phyloP scores from a whole-genome alignment of 2,888 invertebrate species.

The Alloplasta piceator region DNA sequence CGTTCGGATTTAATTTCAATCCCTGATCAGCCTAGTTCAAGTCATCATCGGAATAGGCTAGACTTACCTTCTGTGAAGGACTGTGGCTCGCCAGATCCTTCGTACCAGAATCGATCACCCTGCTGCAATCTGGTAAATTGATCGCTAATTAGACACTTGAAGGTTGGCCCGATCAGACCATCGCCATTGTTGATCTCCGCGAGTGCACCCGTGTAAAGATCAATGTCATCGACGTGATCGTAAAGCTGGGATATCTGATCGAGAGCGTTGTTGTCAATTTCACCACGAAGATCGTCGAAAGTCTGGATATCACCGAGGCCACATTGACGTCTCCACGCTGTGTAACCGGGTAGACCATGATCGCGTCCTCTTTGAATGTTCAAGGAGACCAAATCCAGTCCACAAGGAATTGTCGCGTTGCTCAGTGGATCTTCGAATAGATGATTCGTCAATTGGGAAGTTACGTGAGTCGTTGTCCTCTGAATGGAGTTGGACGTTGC shows the following conservation, averaged over 20 bases:
- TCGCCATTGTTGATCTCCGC: conserved; percentile 90
- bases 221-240: conserved; percentile 92
- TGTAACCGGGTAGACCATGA: conserved; percentile 93
- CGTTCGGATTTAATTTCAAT: too few relatives aligned
- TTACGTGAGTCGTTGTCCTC: conserved; percentile 80
- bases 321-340: conserved; percentile 91
- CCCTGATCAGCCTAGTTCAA: too few relatives aligned
- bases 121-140: conserved; percentile 92
- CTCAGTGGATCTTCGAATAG: conserved; percentile 86
- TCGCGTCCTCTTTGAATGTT: conserved; percentile 96
- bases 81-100: conserved; percentile 87
- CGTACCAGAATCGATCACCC: conserved; percentile 96
- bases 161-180: conserved; percentile 92
- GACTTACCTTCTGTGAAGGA: conserved; percentile 86
- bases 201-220: conserved; percentile 94
- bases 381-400: conserved; percentile 93
- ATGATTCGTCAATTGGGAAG: conserved; percentile 87
- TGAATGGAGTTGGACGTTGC: conserved; percentile 84
- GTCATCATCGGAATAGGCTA: too few relatives aligned
- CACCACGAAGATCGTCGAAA: conserved; percentile 87
- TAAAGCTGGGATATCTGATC: conserved; percentile 87
- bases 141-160: conserved; percentile 92
- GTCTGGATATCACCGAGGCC: conserved; percentile 86
- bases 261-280: conserved; percentile 88
- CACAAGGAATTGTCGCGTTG: conserved; percentile 85